Base-by-base conservation (phyloP, 2,797 vertebrate genomes). In the Tiaroga cobitis region DNA sequence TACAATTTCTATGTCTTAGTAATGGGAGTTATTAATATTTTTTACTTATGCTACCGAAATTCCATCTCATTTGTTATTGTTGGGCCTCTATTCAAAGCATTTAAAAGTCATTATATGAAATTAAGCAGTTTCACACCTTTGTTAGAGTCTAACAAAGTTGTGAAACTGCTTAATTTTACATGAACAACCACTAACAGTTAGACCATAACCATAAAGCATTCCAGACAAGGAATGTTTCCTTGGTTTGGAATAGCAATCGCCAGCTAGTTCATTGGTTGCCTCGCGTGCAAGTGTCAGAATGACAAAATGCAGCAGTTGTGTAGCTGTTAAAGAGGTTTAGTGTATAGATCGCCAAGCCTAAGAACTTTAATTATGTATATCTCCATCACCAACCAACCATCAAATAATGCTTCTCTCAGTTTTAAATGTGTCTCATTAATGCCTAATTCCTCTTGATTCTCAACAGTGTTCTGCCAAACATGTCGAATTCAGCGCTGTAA, bases 401-500 rank as follows among this genome's bases (percentile, higher is more conserved):
- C 80, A 74, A 83, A 65, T 37, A 63, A 24, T 19, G 39, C 43
- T 34, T 34, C 34, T 51, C 46, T n/a, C 43, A 43, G 24, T 76
- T 76, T 39, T 11, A 49, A 59, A 65, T 43, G 67, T 0, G 24
- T 32, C 18, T 46, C 69, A 43, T 39, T 67, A 51, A 83, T 69
- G 19, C 26, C 29, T 54, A 37, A 56, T 70, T 29, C 72, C 74
- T n/a, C 80, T 41, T 80, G 4, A 49, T 61, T 59, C 41, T 54
- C 4, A 46, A 46, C 78, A 96, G 95, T 90, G 86, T 92, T 92
- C 89, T 96, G 95, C 91, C 96, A 96, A 91, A 94, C 94, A 92
- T 96, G 96, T 91, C 93, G 94, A 82, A 96, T 97, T 85, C 95
- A 96, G 91, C 93, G 93, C 85, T 96, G 96, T 90, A 96, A 96